Evolutionary conservation across 2,797 vertebrate genomes (phyloP), one percentile per base, ranked within the genome.

Genomic region (Sphaeramia orbicularis): DNA sequence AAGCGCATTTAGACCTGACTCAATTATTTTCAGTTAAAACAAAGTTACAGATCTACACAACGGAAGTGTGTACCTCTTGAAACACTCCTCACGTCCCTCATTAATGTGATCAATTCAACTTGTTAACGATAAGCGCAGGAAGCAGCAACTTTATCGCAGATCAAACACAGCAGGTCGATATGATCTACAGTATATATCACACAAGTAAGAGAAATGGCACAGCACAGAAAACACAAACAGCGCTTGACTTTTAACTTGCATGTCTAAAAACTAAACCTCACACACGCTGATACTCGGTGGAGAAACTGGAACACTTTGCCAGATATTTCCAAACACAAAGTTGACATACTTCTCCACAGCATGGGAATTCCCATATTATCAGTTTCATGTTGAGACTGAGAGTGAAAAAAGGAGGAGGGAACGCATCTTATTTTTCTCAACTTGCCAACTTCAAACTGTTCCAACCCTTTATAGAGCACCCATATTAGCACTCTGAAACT

Each of bases 1-100:
- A 59, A 54, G 49, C 38, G 49, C 62, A 56, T 80, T 83, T 51
- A 44, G 76, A 81, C 81, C 15, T 36, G 59, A 54, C 47, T 69
- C 55, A 60, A 62, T 83, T 68, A 77, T 63, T 57, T 65, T 43
- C 32, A 43, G 53, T 58, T 59, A 59, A 48, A 37, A 32, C 52
- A 32, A 41, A 45, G 35, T 41, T 27, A n/a, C 15, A 60, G 42
- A 47, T 35, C 10, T 30, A 6, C 18, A 30, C 38, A 11, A 53
- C 21, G 9, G 36, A 37, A 42, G 19, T 5, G 12, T 40, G 52
- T 10, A 19, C 21, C 40, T 15, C 42, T 15, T 43, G 8, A 32
- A 15, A 27, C 30, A n/a, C 27, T 30, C 27, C 30, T 32, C 30
- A 32, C 30, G 30, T 7, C 30, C 32, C 6, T 9, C 30, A 5